phyloP scores from a whole-genome alignment of 92 coral and sea anemone genomes.

The Pocillopora grandis region DNA sequence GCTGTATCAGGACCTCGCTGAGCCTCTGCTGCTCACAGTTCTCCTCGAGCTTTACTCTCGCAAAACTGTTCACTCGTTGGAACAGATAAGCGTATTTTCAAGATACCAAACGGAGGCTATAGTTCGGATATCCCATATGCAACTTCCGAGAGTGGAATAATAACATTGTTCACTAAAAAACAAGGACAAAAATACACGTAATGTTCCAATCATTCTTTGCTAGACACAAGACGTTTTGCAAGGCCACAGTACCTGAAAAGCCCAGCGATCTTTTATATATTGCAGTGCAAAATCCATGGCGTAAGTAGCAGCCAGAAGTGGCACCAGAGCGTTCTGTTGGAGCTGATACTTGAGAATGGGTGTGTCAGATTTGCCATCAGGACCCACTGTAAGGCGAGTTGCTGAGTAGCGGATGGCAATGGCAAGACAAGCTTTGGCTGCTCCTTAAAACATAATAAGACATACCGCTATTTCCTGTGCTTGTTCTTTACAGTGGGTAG shows the following conservation, averaged over 20 bases:
- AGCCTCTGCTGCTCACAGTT: too few relatives aligned
- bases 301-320: slow-evolving; percentile 84
- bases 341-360: slow-evolving; percentile 83
- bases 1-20: background rate
- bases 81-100: too few relatives aligned
- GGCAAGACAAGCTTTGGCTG: slow-evolving; percentile 72
- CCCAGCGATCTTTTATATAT: slow-evolving; percentile 91
- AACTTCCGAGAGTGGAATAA: too few relatives aligned
- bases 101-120: too few relatives aligned
- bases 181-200: too few relatives aligned
- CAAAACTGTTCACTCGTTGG: too few relatives aligned
- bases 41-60: too few relatives aligned
- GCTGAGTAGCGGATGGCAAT: slow-evolving; percentile 90
- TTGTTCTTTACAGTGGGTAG: too few relatives aligned
- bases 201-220: too few relatives aligned
- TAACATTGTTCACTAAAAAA: too few relatives aligned
- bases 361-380: slow-evolving; percentile 89
- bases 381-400: slow-evolving; percentile 90
- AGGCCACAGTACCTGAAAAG: slow-evolving; percentile 58
- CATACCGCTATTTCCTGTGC: background rate
- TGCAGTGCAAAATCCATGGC: slow-evolving; percentile 83
- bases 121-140: too few relatives aligned
- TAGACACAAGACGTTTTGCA: background rate
- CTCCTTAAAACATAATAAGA: slow-evolving; percentile 46
- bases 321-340: slow-evolving; percentile 80